Evolutionary conservation across 2,113 vertebrate species (phyloP), one percentile per base, ranked within the genome.

Genomic region (Cranoglanis bouderius): DNA sequence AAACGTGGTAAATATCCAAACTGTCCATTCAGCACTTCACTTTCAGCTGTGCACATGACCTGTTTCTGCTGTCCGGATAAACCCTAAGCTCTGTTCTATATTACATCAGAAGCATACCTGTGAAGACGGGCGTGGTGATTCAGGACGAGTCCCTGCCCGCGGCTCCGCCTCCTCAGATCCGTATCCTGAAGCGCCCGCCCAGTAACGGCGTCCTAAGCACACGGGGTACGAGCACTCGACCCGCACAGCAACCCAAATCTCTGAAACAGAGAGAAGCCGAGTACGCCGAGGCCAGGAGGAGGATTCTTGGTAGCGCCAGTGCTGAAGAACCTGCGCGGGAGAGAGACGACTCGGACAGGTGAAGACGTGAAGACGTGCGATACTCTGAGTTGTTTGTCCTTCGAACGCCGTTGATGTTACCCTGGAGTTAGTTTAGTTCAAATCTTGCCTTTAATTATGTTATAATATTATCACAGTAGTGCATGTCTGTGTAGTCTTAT

Each of bases 221-320:
- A n/a, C 90, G 95, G 59, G 90, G 94, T 51, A 93, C 96, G 0
- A 93, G 95, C 88, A 94, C 93, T 92, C 96, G 98, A 9, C 98
- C 97, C 0, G 92, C 96, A 32, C 94, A 97, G 90, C 98, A 97
- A 0, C 97, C 97, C 88, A 99, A 99, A 86, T 97, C 97, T 51
- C 91, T 99, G 92, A 98, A 98, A 0, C 98, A 99, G 94, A 94
- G 98, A 26, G 98, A 99, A 92, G 98, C 98, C 0, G 98, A 99
- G 91, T 99, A 99, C 90, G 98, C 98, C 0, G 98, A 99, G 87
- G 98, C 98, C 86, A 91, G 98, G 55, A 96, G 96, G 89, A 96
- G 98, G 82, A 99, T 99, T 92, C 92, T 99, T 92, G 98, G 98
- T 61, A 99, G 98, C 0, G 97, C 98, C 53, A 98, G 97, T 91